Percentiles rank a stretch among this genome's conserved stretches.
phyloP scores from a whole-genome alignment of 2,113 vertebrate genomes.

The Damaliscus lunatus region DNA sequence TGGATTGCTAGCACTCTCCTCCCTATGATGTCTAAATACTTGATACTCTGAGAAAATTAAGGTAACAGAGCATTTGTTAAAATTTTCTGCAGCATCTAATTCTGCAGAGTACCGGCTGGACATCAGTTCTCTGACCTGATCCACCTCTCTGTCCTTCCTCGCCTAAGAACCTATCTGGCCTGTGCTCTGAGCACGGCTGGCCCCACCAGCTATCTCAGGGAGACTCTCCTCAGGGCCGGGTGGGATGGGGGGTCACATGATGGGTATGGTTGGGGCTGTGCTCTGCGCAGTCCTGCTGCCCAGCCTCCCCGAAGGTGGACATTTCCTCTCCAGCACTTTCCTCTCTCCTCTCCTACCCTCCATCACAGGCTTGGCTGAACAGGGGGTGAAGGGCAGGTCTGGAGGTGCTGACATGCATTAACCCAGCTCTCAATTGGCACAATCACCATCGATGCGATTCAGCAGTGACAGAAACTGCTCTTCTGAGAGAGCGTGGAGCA shows the following conservation, averaged over 20 bases:
- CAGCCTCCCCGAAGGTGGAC: background rate
- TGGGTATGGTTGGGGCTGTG: background rate
- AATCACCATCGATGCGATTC: fast-evolving
- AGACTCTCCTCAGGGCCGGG: background rate
- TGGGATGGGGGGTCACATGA: background rate
- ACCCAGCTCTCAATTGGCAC: background rate
- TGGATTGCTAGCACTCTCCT: background rate
- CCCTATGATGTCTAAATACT: background rate
- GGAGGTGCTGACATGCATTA: background rate
- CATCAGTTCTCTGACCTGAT: background rate
- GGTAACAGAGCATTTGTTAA: background rate
- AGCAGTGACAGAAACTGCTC: background rate
- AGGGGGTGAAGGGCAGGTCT: background rate
- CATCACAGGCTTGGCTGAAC: too few species aligned
- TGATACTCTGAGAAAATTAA: background rate
- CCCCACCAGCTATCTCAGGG: background rate
- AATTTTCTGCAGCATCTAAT: background rate
- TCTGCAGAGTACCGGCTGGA: background rate
- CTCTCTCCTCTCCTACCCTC: background rate
- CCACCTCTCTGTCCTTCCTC: background rate
- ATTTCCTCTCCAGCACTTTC: background rate
- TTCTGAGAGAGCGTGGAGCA: background rate
- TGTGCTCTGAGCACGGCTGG: too few species aligned
- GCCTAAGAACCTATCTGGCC: background rate
- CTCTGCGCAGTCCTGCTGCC: too few species aligned